Conservation (phyloP, 53 echinoderm and acorn worm genomes). For the Zoroaster sp. region DNA sequence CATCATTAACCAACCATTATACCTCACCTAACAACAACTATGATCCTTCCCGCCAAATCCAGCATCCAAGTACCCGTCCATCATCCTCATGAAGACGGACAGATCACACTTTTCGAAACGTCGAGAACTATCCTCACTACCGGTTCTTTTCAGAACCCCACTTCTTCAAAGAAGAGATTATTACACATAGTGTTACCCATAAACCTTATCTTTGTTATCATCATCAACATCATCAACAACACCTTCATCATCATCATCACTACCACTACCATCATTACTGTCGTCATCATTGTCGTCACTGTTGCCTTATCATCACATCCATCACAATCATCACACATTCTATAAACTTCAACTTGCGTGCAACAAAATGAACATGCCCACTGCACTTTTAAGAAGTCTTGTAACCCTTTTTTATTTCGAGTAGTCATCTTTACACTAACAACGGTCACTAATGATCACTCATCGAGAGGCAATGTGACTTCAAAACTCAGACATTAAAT, state of each 20-base stretch:
- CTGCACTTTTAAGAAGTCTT: not conserved
- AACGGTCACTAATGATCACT: not conserved
- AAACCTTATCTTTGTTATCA: not conserved
- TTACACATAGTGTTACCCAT: too few species aligned
- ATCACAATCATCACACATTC: not conserved
- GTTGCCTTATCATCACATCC: not conserved
- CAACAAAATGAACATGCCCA: not conserved
- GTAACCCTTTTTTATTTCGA: not conserved
- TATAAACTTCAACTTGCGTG: not conserved
- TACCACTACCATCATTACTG: not conserved
- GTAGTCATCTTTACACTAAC: not conserved
- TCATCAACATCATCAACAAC: not conserved
- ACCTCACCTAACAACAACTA: too few species aligned
- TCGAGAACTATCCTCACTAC: too few species aligned
- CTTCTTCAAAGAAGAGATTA: too few species aligned
- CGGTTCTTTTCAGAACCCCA: too few species aligned
- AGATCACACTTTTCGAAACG: too few species aligned
- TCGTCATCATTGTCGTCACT: not conserved
- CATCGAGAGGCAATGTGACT: constrained; percentile 16
- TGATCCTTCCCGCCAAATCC: too few species aligned
- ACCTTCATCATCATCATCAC: not conserved
- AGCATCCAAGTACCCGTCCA: too few species aligned
- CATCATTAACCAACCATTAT: not conserved
- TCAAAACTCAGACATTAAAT: not conserved
- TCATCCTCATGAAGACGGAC: too few species aligned